Conservation (phyloP, 2,113 vertebrate species). For the Gnathonemus echidnorhynchus region DNA sequence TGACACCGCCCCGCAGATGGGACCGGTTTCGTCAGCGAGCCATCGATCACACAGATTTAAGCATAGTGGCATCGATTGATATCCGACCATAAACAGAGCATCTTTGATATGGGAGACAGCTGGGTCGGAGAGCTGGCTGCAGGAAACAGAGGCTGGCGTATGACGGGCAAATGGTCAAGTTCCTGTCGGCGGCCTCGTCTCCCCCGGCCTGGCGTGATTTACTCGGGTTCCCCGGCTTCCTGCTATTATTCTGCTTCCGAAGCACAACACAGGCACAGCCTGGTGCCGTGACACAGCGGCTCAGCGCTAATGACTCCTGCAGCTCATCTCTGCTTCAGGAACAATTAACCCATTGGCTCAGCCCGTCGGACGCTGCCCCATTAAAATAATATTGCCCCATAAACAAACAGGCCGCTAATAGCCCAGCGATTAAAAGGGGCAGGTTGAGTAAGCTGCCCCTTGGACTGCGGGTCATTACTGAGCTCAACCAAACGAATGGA, state of each 20-base stretch:
- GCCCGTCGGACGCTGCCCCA: conserved; percentile 15
- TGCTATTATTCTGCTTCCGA: conserved; percentile 61
- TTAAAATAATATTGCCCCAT: conserved; percentile 28
- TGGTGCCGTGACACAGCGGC: conserved; percentile 45
- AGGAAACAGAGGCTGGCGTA: conserved; percentile 54
- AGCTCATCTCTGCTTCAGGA: conserved; percentile 33
- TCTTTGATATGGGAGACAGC: conserved; percentile 65
- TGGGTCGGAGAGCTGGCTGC: conserved; percentile 38
- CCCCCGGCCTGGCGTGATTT: conserved; percentile 54
- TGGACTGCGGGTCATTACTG: conserved; percentile 20
- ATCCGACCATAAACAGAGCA: conserved; percentile 67
- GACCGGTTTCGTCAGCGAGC: conserved; percentile 59
- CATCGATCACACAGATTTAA: conserved; percentile 59
- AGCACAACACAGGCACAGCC: conserved; percentile 47
- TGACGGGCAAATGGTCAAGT: conserved; percentile 53
- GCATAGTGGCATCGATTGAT: conserved; percentile 61
- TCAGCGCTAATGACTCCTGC: conserved; percentile 46
- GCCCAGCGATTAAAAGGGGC: conserved; percentile 32
- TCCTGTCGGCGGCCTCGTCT: conserved; percentile 48
- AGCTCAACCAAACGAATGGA: conserved; percentile 3
- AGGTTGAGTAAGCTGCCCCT: conserved; percentile 15
- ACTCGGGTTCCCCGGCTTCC: conserved; percentile 52
- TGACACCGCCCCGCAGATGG: conserved; percentile 52
- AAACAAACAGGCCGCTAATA: conserved; percentile 22
- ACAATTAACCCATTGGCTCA: conserved; percentile 42